phyloP scores from a whole-genome alignment of 2,888 invertebrate genomes.

The Oxycera nigricornis region DNA sequence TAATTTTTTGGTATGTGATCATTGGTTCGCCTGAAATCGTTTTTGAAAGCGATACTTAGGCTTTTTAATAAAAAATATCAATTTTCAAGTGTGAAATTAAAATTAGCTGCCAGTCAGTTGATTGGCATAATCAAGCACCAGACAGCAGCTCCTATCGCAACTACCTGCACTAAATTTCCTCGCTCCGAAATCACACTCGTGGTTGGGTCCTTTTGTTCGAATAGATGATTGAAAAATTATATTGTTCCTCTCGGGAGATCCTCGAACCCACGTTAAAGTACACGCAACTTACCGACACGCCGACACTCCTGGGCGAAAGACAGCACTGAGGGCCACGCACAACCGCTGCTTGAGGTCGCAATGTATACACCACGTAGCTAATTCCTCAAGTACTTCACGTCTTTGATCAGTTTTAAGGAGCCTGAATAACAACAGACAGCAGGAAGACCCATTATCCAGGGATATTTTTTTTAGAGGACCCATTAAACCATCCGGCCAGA shows the following conservation, averaged over 20 bases:
- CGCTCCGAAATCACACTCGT: neutral
- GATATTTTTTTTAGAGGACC: neutral
- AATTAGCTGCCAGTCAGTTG: neutral
- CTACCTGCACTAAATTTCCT: neutral
- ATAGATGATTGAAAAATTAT: constrained; percentile 21
- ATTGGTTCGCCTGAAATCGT: no score
- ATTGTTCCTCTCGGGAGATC: neutral
- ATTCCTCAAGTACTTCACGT: neutral
- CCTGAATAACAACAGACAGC: neutral
- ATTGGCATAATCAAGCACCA: no score
- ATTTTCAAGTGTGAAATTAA: neutral
- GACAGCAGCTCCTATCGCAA: neutral
- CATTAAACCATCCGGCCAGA: neutral
- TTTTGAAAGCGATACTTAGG: no score
- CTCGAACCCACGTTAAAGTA: neutral
- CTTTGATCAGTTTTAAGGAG: neutral
- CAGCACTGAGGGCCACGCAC: constrained; percentile 10
- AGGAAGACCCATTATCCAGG: constrained; percentile 16
- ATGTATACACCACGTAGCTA: constrained; percentile 1
- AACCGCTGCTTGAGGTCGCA: neutral
- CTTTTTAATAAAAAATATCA: neutral
- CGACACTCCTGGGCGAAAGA: neutral
- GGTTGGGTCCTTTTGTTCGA: constrained; percentile 11
- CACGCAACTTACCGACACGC: constrained; percentile 24
- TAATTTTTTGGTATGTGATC: no score